Evolutionary conservation across 2,797 vertebrate species (phyloP).

Genomic region (Smutsia temminckii): DNA sequence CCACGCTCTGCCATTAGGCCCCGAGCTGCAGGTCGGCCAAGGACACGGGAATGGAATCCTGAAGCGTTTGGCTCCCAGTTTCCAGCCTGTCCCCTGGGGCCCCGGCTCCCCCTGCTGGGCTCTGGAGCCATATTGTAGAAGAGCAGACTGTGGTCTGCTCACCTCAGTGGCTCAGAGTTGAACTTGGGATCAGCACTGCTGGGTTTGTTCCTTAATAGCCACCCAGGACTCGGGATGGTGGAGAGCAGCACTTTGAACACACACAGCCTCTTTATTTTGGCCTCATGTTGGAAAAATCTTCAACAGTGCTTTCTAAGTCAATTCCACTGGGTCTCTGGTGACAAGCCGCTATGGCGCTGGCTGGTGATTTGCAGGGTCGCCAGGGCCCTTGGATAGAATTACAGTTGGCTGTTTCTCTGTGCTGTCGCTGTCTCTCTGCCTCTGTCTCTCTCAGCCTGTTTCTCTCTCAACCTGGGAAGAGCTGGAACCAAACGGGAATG

Average conservation of each 20-base stretch:
- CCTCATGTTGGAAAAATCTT: conserved; percentile 35
- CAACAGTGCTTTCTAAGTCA: conserved; percentile 52
- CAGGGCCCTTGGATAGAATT: conserved; percentile 59
- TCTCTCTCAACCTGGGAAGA: background rate
- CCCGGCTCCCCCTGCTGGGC: rapidly evolving
- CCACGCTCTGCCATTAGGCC: background rate
- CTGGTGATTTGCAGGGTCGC: conserved; percentile 55
- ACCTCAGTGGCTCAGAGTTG: rapidly evolving
- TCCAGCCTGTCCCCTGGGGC: background rate
- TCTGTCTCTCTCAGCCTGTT: background rate
- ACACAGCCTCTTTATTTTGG: background rate
- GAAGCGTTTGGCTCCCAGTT: background rate
- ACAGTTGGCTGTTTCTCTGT: background rate
- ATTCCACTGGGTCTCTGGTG: conserved; percentile 62
- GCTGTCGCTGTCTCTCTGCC: background rate
- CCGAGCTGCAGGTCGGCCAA: background rate
- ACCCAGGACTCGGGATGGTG: rapidly evolving
- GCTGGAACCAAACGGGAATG: background rate
- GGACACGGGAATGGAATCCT: background rate
- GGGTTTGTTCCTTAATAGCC: background rate
- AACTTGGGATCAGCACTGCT: background rate
- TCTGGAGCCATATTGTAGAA: background rate
- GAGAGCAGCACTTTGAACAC: background rate
- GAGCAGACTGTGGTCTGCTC: background rate
- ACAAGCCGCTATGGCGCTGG: conserved; percentile 57